Conservation (phyloP, 2,113 vertebrate species). For the Balaeniceps rex region DNA sequence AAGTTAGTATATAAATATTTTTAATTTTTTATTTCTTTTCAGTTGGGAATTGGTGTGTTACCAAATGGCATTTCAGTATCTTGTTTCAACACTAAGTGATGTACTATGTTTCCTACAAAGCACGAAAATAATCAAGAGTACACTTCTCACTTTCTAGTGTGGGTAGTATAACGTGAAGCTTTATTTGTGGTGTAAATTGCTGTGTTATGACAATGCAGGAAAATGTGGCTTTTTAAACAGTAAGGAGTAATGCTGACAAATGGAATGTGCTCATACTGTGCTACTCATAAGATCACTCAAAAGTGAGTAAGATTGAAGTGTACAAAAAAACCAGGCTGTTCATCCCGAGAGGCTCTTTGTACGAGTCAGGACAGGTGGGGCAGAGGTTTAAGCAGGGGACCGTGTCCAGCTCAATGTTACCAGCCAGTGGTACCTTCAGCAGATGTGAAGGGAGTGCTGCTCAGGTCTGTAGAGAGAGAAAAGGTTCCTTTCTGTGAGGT, state of each 20-base stretch:
- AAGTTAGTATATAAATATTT: neutral
- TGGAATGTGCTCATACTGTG: neutral
- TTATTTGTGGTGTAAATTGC: neutral
- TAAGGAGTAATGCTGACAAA: neutral
- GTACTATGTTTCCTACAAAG: neutral
- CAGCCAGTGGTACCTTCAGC: neutral
- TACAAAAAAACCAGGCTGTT: neutral
- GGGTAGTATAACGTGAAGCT: neutral
- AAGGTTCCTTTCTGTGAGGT: neutral
- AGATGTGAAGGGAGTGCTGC: neutral
- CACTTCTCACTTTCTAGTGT: neutral
- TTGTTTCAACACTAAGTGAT: neutral
- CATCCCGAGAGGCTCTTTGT: neutral
- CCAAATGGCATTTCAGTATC: neutral
- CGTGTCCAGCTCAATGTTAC: accelerated
- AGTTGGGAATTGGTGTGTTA: neutral
- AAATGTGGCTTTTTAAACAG: neutral
- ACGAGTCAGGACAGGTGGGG: neutral
- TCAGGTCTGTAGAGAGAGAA: neutral
- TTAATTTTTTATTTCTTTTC: neutral
- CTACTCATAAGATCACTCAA: neutral
- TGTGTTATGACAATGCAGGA: neutral
- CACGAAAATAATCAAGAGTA: neutral
- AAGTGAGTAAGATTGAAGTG: neutral
- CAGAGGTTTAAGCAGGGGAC: neutral